phyloP scores from a whole-genome alignment of 2,888 invertebrate genomes.

The Junonia oenone region DNA sequence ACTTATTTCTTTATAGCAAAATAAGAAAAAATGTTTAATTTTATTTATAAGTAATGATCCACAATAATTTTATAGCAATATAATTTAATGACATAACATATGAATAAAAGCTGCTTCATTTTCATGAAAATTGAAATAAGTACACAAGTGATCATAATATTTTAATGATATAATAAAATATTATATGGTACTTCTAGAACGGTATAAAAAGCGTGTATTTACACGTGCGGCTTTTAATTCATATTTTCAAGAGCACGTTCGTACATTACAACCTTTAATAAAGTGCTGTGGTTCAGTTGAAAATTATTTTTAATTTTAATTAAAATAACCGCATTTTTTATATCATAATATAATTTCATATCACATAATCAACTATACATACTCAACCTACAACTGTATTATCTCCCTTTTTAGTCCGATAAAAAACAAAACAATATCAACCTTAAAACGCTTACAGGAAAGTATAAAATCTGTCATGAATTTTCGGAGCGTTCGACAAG shows the following conservation, averaged over 20 bases:
- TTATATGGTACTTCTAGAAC: neutral
- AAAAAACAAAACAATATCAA: neutral
- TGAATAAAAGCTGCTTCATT: no score
- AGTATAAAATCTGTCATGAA: neutral
- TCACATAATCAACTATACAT: neutral
- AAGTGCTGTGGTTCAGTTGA: neutral
- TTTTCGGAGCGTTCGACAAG: neutral
- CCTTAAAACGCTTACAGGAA: neutral
- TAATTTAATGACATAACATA: no score
- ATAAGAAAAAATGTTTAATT: no score
- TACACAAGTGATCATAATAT: no score
- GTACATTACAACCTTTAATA: neutral
- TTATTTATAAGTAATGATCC: no score
- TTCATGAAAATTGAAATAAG: neutral
- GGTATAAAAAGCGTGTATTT: neutral
- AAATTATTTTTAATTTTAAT: neutral
- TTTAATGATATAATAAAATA: no score
- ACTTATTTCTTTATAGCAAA: no score
- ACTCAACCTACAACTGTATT: neutral
- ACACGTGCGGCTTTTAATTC: neutral
- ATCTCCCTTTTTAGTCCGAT: neutral
- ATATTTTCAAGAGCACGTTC: neutral
- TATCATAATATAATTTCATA: no score
- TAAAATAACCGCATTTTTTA: no score
- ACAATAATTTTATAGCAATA: no score